Evolutionary conservation across 2,888 invertebrate genomes (phyloP).

Genomic region (Folsomia candida): DNA sequence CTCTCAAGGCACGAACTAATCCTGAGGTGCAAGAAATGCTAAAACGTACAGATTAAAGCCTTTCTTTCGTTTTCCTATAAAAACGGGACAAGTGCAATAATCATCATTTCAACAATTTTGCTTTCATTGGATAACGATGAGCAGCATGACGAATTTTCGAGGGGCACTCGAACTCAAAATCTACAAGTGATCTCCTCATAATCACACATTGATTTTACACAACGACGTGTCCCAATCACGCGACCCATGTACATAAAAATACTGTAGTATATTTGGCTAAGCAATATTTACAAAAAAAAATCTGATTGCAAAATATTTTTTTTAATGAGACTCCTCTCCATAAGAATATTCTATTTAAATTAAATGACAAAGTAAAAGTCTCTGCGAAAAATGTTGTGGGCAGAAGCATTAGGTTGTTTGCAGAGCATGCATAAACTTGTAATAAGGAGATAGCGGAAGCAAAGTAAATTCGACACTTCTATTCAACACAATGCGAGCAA

Average conservation of each 20-base stretch:
- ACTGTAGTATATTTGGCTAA: neutral
- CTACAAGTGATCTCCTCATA: neutral
- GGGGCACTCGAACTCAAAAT: too few relatives aligned
- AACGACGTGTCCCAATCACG: too few relatives aligned
- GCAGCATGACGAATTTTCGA: too few relatives aligned
- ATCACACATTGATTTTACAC: neutral
- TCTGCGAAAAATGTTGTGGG: neutral
- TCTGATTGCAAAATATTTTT: neutral
- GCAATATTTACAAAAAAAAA: neutral
- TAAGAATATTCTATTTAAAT: too few relatives aligned
- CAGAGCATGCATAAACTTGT: too few relatives aligned
- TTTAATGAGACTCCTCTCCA: neutral
- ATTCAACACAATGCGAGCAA: neutral
- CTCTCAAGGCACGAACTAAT: neutral
- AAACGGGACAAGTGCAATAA: too few relatives aligned
- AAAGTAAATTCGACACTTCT: constrained; percentile 7
- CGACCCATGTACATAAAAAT: neutral
- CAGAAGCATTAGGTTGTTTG: neutral
- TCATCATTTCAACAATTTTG: too few relatives aligned
- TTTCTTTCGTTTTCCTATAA: too few relatives aligned
- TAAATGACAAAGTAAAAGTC: too few relatives aligned
- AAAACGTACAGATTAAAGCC: too few relatives aligned
- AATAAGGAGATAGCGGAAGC: constrained; percentile 14
- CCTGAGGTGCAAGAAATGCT: too few relatives aligned
- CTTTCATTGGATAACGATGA: too few relatives aligned